Evolutionary conservation across 2,888 invertebrate genomes (phyloP).

Genomic region (Harpagoxenus sublaevis): DNA sequence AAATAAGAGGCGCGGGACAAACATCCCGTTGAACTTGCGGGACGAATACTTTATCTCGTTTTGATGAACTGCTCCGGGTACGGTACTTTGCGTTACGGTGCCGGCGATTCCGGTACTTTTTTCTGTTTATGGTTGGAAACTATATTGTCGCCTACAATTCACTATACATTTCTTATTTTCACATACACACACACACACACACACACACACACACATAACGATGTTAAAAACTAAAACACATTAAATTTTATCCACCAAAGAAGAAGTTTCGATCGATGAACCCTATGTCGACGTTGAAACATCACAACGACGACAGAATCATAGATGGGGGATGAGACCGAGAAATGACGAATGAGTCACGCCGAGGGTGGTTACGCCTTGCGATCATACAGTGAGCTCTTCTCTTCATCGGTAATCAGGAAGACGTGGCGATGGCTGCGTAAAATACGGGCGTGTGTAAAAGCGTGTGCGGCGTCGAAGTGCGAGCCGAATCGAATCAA

Average conservation of each 20-base stretch:
- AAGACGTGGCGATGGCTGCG: constrained; percentile 58
- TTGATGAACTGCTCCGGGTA: constrained; percentile 40
- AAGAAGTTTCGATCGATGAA: constrained; percentile 63
- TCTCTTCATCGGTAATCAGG: constrained; percentile 56
- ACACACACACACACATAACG: no score
- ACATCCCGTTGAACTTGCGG: constrained; percentile 31
- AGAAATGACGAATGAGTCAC: constrained; percentile 77
- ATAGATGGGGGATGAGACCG: constrained; percentile 54
- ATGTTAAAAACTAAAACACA: not conserved
- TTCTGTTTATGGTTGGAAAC: not conserved
- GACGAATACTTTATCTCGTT: constrained; percentile 60
- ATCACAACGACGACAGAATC: constrained; percentile 49
- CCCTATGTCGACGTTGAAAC: constrained; percentile 51
- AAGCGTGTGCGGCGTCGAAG: constrained; percentile 63
- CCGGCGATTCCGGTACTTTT: constrained; percentile 27
- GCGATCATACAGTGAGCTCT: constrained; percentile 32
- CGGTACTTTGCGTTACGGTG: not conserved
- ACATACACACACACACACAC: no score
- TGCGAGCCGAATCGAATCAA: constrained; percentile 74
- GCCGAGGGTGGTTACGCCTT: constrained; percentile 56
- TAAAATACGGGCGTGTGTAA: constrained; percentile 44
- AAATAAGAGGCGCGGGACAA: constrained; percentile 49
- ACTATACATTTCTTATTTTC: not conserved
- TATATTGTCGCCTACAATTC: not conserved
- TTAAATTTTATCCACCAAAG: constrained; percentile 53